These are phyloP conservation scores for Lampris megalopsis DNA, from an alignment of 2,113 vertebrate genomes.

Conservation along the genomic window DNA sequence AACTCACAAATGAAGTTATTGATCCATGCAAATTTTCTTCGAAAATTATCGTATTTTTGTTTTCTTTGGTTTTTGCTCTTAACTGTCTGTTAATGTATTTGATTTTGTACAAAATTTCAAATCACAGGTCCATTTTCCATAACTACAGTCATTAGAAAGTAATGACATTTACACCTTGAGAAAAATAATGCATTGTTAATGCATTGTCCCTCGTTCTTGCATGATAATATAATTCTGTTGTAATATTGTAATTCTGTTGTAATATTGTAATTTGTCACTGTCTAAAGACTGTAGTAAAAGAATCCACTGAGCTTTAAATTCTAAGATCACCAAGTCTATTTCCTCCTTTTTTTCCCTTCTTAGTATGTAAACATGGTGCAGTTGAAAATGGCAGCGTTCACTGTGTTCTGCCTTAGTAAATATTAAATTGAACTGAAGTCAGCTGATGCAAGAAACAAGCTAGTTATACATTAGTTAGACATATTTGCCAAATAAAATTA, in stretches of 20 bases:
- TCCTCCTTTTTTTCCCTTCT: slow-evolving; percentile 15
- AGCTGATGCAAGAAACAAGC: background rate
- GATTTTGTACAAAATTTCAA: no score
- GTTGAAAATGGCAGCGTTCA: slow-evolving; percentile 19
- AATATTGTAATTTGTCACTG: slow-evolving; percentile 52
- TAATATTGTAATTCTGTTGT: slow-evolving; percentile 21
- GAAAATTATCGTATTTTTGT: no score
- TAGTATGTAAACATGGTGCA: slow-evolving; percentile 38
- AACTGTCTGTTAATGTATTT: no score
- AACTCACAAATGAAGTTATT: no score
- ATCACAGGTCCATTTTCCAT: no score
- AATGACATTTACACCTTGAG: background rate
- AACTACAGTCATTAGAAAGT: no score
- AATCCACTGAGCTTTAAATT: background rate
- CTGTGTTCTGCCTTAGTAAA: background rate
- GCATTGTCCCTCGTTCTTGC: slow-evolving; percentile 4
- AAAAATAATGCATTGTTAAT: slow-evolving; percentile 2
- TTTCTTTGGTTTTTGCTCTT: no score
- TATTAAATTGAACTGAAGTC: background rate
- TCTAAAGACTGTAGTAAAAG: slow-evolving; percentile 7
- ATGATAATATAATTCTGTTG: slow-evolving; percentile 51
- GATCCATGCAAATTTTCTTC: no score
- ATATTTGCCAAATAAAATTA: no score
- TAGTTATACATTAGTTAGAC: background rate
- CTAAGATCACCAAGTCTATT: slow-evolving; percentile 56